Conservation (phyloP, 2,113 vertebrate species). For the Enhydra lutris region DNA sequence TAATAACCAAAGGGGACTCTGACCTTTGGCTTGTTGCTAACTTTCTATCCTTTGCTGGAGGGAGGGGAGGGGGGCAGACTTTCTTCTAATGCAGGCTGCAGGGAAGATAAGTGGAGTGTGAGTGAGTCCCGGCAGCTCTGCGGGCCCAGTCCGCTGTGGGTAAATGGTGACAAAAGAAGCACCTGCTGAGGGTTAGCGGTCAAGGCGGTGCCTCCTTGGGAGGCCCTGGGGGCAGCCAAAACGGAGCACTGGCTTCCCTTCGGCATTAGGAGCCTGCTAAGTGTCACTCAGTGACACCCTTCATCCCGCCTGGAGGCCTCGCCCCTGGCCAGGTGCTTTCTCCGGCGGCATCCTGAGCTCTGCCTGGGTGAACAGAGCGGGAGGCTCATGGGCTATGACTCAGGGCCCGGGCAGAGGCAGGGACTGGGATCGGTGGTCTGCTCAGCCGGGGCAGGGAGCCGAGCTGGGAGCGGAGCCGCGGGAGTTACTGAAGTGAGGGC, state of each 20-base stretch:
- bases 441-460: neutral
- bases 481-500: neutral
- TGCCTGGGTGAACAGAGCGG: neutral
- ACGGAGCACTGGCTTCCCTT: neutral
- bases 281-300: neutral
- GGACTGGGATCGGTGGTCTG: neutral
- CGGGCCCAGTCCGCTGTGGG: neutral
- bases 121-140: neutral
- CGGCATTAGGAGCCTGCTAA: neutral
- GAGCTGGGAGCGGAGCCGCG: neutral
- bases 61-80: neutral
- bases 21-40: constrained; percentile 46
- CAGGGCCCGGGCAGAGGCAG: neutral
- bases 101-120: neutral
- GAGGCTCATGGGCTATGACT: neutral
- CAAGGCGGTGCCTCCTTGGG: neutral
- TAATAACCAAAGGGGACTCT: constrained; percentile 62
- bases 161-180: neutral
- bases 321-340: neutral
- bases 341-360: neutral
- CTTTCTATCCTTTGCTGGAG: neutral
- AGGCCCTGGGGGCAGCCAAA: neutral
- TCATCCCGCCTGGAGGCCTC: neutral
- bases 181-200: neutral
- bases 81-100: neutral